Evolutionary conservation across 2,888 invertebrate genomes (phyloP).

Genomic region (Euplexia lucipara): DNA sequence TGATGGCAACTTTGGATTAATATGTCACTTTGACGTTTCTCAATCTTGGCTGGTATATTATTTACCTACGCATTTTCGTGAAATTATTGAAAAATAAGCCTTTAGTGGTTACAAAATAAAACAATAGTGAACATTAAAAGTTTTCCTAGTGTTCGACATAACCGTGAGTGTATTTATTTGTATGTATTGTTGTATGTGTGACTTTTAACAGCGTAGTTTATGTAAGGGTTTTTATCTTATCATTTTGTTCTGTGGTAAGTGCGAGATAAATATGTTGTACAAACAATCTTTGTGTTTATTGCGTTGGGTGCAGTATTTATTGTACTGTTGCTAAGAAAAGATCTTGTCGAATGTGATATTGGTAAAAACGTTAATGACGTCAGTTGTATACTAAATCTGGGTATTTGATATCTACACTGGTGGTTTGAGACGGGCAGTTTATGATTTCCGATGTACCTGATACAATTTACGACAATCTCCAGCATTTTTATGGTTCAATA

Average conservation of each 20-base stretch:
- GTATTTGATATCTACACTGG: conserved; percentile 48
- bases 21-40: conserved; percentile 72
- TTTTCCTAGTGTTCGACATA: conserved; percentile 33
- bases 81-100: conserved; percentile 56
- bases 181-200: conserved; percentile 34
- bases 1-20: conserved; percentile 33
- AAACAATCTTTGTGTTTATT: conserved; percentile 44
- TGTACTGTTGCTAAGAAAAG: conserved; percentile 17
- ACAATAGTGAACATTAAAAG: conserved; percentile 24
- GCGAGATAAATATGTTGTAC: conserved; percentile 45
- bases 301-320: conserved; percentile 29
- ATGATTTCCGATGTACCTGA: conserved; percentile 37
- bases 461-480: conserved; percentile 23
- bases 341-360: conserved; percentile 25
- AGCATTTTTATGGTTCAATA: conserved; percentile 9
- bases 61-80: conserved; percentile 76
- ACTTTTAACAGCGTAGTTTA: conserved; percentile 31
- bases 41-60: conserved; percentile 62
- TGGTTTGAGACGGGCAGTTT: conserved; percentile 23
- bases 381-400: conserved; percentile 80
- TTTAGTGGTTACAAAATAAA: conserved; percentile 39
- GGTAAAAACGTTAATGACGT: conserved; percentile 73
- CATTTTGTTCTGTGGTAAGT: conserved; percentile 48
- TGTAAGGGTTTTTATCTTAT: conserved; percentile 49
- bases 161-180: conserved; percentile 49